Evolutionary conservation across 2,797 vertebrate genomes (phyloP).

Genomic region (Coranthus polyacanthus): DNA sequence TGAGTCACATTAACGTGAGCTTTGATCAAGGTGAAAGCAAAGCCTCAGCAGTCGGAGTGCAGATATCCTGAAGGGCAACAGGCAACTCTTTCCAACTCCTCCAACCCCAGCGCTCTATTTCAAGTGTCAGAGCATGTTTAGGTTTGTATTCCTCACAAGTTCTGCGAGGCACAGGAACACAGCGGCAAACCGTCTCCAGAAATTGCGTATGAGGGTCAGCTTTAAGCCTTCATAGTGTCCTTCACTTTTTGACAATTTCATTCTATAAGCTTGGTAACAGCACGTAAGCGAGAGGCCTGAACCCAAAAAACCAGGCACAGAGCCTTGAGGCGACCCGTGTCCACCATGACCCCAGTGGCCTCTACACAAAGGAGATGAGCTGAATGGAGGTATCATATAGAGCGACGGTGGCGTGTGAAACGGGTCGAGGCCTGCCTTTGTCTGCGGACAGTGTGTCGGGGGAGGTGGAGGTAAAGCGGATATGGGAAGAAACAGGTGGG

Average conservation of each 20-base stretch:
- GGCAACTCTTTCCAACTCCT: conserved; percentile 48
- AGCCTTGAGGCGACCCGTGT: conserved; percentile 11
- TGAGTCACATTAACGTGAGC: conserved; percentile 18
- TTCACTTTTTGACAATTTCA: conserved; percentile 43
- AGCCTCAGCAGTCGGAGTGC: conserved; percentile 4
- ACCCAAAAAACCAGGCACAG: neutral
- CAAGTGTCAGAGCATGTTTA: conserved; percentile 60
- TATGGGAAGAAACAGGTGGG: conserved; percentile 76
- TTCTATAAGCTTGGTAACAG: conserved; percentile 25
- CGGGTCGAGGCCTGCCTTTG: too few species aligned
- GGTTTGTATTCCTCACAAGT: conserved; percentile 71
- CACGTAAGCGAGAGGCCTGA: too few species aligned
- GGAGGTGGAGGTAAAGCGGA: conserved; percentile 49
- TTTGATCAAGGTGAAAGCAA: conserved; percentile 55
- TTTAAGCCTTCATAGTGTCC: conserved; percentile 52
- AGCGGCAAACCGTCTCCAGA: conserved; percentile 83
- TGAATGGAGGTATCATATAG: neutral
- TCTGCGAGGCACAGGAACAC: conserved; percentile 78
- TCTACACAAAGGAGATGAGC: conserved; percentile 6
- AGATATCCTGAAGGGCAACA: conserved; percentile 59
- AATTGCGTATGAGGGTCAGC: conserved; percentile 75
- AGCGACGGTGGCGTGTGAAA: too few species aligned
- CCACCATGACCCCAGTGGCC: conserved; percentile 55
- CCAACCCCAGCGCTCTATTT: conserved; percentile 77
- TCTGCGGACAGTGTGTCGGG: conserved; percentile 13